phyloP scores from a whole-genome alignment of 2,888 invertebrate genomes.

The Theodoxus fluviatilis region DNA sequence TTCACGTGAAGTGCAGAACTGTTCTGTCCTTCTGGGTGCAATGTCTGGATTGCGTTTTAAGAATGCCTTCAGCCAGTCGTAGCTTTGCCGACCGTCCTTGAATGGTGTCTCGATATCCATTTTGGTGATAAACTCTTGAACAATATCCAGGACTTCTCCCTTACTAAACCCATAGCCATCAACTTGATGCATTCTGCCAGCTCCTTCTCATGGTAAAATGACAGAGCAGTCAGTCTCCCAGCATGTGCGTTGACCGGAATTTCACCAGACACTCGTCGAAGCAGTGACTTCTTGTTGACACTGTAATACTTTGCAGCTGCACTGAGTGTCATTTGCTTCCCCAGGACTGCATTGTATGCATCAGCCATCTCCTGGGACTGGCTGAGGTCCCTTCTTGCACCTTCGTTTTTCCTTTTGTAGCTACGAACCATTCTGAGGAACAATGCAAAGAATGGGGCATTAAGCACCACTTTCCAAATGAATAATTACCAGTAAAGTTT shows the following conservation, averaged over 20 bases:
- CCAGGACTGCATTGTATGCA: background rate
- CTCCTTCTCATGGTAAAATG: slow-evolving; percentile 19
- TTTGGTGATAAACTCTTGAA: slow-evolving; percentile 17
- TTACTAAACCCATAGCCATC: slow-evolving; percentile 22
- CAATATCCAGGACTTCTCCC: slow-evolving; percentile 26
- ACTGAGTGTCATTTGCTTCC: background rate
- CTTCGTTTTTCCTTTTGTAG: background rate
- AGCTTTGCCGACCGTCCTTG: slow-evolving; percentile 9
- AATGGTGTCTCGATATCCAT: slow-evolving; percentile 15
- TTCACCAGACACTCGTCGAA: slow-evolving; percentile 1
- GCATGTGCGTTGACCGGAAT: slow-evolving; percentile 24
- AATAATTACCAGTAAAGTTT: too few relatives aligned
- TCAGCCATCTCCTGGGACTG: background rate
- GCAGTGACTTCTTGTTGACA: slow-evolving; percentile 26
- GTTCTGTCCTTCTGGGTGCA: slow-evolving; percentile 27
- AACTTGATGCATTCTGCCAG: slow-evolving; percentile 24
- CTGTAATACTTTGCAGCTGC: slow-evolving; percentile 15
- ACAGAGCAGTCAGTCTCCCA: slow-evolving; percentile 8
- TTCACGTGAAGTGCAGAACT: slow-evolving; percentile 23
- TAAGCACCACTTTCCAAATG: too few relatives aligned
- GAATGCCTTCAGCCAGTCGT: slow-evolving; percentile 7
- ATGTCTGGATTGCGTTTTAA: slow-evolving; percentile 22
- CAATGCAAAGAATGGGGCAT: too few relatives aligned
- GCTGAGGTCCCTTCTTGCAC: background rate
- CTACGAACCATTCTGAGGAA: slow-evolving; percentile 1